Percentiles rank a stretch among this genome's conserved stretches.
Evolutionary conservation across 2,113 vertebrate species (phyloP).

Genomic region (rabbit (Oryctolagus cuniculus)): mOryCun1.1 NC_091440.1:36877001-36877500

Average conservation of each 20-base stretch:
- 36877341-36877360: neutral
- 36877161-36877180: neutral
- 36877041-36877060: neutral
- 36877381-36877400: neutral
- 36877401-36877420: neutral
- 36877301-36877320: neutral
- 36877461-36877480: neutral
- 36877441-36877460: constrained; percentile 65
- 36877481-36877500: constrained; percentile 57
- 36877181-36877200: constrained; percentile 17
- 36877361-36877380: neutral
- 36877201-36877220: neutral
- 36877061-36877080: constrained; percentile 39
- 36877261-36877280: neutral
- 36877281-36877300: constrained; percentile 30
- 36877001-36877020: neutral
- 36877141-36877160: neutral
- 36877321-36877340: neutral
- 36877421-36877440: constrained; percentile 40
- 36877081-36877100: constrained; percentile 38
- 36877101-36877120: constrained; percentile 35
- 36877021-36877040: neutral
- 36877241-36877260: neutral
- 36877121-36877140: constrained; percentile 19
- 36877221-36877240: constrained; percentile 23